Base-by-base conservation (phyloP, 2,888 invertebrate species). In the Ecdyonurus torrentis region DNA sequence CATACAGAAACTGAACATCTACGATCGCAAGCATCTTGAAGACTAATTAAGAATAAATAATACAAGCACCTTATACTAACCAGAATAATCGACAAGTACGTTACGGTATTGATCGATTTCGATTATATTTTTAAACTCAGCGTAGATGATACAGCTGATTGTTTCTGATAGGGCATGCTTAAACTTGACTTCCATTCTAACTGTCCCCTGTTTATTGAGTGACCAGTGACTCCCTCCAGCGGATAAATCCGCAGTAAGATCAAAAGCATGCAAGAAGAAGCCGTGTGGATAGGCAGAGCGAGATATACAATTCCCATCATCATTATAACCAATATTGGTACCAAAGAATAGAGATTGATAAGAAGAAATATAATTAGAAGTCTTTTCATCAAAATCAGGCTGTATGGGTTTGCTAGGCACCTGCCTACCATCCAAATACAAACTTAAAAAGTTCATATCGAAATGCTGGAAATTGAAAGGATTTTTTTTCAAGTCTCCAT, bases 401-500 rank as follows among this genome's bases (percentile, higher is more conserved):
- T 5, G 5, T 5, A 37, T 10, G 15, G 37, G 37, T 37, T 15
- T 5, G 5, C 7, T 15, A 15, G 5, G 15, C 5, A 37, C 37
- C 5, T 5, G 37, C 15, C 5, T 15, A 37, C 37, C 37, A 37
- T 37, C 15, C 5, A 37, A 5, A 37, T 5, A 10, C 7, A 37
- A 15, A 5, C 15, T 15, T 10, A 37, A 15, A 5, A 10, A 5
- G 15, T 37, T 37, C 15, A 37, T 10, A 37, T 37, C 37, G 15
- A 25, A 60, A 25, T 59, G 59, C 23, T 59, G 59, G n/a, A 59
- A 59, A 59, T 59, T 59, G 23, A 59, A 59, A 1, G 59, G 59
- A 23, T 59, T 59, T 59, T 23, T 59, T 2, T 22, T 59, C 15
- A 59, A 19, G 15, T 59, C 59, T 10, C 59, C 59, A 23, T 25